Evolutionary conservation across 1,140 invertebrate genomes (phyloP).

Genomic region (Laupala kohalensis): DNA sequence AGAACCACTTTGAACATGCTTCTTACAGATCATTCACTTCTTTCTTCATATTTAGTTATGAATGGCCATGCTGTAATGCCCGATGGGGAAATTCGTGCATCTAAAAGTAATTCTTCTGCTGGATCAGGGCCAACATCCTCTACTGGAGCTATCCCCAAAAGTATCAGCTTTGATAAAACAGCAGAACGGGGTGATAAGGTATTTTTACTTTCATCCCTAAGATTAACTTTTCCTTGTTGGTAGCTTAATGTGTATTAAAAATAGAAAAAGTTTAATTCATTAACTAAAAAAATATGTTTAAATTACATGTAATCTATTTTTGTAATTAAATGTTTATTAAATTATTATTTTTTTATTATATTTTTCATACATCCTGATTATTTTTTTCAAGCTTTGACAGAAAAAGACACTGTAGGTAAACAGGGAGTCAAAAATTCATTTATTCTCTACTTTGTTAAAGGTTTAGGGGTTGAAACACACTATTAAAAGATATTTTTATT

Average conservation of each 20-base stretch:
- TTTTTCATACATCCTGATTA: background rate
- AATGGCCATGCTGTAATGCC: constrained; percentile 23
- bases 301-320: background rate
- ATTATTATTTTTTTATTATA: background rate
- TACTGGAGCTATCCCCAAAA: constrained; percentile 71
- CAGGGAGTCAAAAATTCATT: too few relatives aligned
- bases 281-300: background rate
- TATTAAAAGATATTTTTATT: too few relatives aligned
- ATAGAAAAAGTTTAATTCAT: background rate
- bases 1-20: background rate
- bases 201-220: constrained; percentile 1
- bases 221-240: background rate
- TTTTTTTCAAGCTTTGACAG: too few relatives aligned
- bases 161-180: constrained; percentile 82
- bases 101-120: constrained; percentile 10
- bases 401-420: too few relatives aligned
- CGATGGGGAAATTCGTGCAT: constrained; percentile 15
- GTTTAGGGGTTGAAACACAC: too few relatives aligned
- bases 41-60: constrained; percentile 17
- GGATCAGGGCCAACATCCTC: background rate
- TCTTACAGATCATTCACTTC: constrained; percentile 4
- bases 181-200: constrained; percentile 64
- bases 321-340: background rate
- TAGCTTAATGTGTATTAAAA: background rate
- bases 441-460: too few relatives aligned